These are phyloP conservation scores for Pseudolaguvia tuberculata DNA, from an alignment of 2,113 vertebrate species.

Conservation along the genomic window DNA sequence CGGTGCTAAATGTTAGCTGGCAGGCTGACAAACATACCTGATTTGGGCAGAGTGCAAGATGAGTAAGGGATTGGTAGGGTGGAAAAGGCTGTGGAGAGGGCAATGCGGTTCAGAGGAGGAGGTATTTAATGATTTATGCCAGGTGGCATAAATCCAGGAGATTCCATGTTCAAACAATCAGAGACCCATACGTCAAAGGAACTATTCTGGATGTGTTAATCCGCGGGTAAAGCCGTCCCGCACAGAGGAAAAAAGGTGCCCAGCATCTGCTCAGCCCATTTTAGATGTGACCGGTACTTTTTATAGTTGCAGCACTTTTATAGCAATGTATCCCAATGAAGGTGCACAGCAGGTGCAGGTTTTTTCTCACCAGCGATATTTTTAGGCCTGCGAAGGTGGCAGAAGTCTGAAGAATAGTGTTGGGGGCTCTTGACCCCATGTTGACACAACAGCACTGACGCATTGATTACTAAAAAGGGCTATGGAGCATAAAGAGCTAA, in stretches of 20 bases:
- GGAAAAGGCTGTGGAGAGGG: slow-evolving; percentile 6
- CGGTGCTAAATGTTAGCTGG: slow-evolving; percentile 55
- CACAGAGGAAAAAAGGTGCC: slow-evolving; percentile 67
- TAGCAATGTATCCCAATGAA: slow-evolving; percentile 58
- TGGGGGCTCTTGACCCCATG: slow-evolving; percentile 61
- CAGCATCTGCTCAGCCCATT: slow-evolving; percentile 68
- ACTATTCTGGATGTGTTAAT: slow-evolving; percentile 68
- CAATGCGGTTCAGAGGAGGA: not conserved
- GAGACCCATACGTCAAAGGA: slow-evolving; percentile 65
- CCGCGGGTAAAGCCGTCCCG: slow-evolving; percentile 55
- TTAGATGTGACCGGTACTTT: slow-evolving; percentile 64
- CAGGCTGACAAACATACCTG: slow-evolving; percentile 56
- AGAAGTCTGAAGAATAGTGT: slow-evolving; percentile 47
- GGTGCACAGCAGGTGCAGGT: slow-evolving; percentile 68
- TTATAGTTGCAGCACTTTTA: slow-evolving; percentile 66
- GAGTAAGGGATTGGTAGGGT: slow-evolving; percentile 53
- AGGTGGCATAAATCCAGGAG: slow-evolving; percentile 64
- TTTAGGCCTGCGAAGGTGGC: slow-evolving; percentile 59
- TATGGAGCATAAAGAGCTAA: slow-evolving; percentile 50
- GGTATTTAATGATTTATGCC: slow-evolving; percentile 63
- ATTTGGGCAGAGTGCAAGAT: slow-evolving; percentile 59
- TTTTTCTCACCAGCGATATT: slow-evolving; percentile 64
- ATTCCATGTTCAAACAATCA: slow-evolving; percentile 74
- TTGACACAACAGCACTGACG: slow-evolving; percentile 59
- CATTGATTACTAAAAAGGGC: slow-evolving; percentile 32